phyloP scores from a whole-genome alignment of 2,797 vertebrate species.

The Leptoclinus maculatus region DNA sequence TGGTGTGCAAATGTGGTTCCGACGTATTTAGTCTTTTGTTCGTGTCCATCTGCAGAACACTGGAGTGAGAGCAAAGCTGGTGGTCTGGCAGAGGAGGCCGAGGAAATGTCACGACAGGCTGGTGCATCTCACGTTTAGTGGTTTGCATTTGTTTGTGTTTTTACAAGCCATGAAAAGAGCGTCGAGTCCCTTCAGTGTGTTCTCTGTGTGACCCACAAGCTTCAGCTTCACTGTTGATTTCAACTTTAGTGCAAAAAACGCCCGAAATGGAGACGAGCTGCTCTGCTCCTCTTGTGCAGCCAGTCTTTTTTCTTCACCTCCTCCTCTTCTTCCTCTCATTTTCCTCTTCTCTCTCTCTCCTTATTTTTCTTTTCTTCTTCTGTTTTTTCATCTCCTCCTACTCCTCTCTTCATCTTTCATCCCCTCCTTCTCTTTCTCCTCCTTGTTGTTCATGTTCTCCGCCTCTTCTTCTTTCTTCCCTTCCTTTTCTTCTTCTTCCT shows the following conservation, averaged over 20 bases:
- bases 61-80: neutral
- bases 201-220: neutral
- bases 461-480: neutral
- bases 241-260: neutral
- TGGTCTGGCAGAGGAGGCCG: slow-evolving; percentile 6
- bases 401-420: neutral
- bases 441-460: neutral
- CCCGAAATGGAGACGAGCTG: neutral
- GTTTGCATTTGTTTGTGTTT: neutral
- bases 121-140: neutral
- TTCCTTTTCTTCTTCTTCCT: neutral
- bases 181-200: neutral
- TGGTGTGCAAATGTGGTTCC: slow-evolving; percentile 24
- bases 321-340: neutral
- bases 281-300: neutral
- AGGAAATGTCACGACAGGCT: neutral
- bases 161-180: neutral
- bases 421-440: neutral
- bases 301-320: neutral
- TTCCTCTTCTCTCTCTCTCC: neutral
- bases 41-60: slow-evolving; percentile 24
- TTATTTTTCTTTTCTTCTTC: neutral
- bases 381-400: neutral
- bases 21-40: slow-evolving; percentile 31
- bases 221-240: neutral